phyloP scores from a whole-genome alignment of 2,797 vertebrate genomes.

The Anabas testudineus region DNA sequence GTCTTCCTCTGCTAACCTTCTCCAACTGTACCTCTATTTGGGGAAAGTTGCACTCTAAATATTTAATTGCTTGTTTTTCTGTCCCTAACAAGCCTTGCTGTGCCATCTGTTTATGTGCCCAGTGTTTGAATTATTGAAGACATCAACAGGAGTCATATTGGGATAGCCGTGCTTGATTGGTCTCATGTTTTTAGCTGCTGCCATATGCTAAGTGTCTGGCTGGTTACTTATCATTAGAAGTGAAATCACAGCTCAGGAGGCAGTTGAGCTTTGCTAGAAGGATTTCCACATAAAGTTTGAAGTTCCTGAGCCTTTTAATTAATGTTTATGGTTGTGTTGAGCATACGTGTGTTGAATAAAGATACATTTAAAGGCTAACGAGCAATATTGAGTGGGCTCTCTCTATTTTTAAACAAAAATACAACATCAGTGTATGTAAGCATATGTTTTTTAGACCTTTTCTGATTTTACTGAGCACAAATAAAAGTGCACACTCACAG shows the following conservation, averaged over 20 bases:
- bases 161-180: slow-evolving; percentile 47
- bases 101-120: slow-evolving; percentile 71
- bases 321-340: slow-evolving; percentile 8
- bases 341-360: slow-evolving; percentile 1
- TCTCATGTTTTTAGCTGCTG: slow-evolving; percentile 24
- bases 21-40: slow-evolving; percentile 15
- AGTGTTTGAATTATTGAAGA: slow-evolving; percentile 74
- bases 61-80: slow-evolving; percentile 63
- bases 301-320: slow-evolving; percentile 16
- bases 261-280: slow-evolving; percentile 11
- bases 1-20: slow-evolving; percentile 21
- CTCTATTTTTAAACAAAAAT: no score
- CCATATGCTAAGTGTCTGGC: slow-evolving; percentile 69
- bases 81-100: slow-evolving; percentile 49
- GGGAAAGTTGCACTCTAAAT: slow-evolving; percentile 53
- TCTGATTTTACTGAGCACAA: no score
- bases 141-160: slow-evolving; percentile 50
- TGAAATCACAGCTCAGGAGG: slow-evolving; percentile 26
- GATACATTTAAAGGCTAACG: not conserved
- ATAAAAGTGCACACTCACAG: no score
- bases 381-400: no score
- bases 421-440: no score
- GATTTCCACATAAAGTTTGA: not conserved
- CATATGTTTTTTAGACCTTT: no score
- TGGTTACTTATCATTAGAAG: slow-evolving; percentile 38